Conservation (phyloP, 2,888 invertebrate species). For the Cartodere bifasciata region DNA sequence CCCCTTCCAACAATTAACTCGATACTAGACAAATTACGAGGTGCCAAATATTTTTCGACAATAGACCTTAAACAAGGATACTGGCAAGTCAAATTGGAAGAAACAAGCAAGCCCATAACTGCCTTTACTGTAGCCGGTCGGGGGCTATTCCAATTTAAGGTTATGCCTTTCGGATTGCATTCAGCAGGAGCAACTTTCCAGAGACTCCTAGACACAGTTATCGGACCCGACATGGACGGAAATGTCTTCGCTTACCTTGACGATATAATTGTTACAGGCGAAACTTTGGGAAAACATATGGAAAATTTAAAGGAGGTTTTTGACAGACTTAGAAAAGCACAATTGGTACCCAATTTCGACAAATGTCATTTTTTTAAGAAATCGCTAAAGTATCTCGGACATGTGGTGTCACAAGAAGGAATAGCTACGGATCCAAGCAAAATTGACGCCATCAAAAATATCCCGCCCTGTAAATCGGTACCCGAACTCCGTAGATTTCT, state of each 20-base stretch:
- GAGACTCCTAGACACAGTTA: too few relatives aligned
- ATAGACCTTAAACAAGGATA: constrained; percentile 17
- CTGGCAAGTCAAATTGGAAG: constrained; percentile 18
- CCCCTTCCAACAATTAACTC: constrained; percentile 18
- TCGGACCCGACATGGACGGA: too few relatives aligned
- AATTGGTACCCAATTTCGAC: constrained; percentile 9
- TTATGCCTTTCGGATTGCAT: constrained; percentile 17
- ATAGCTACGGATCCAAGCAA: constrained; percentile 6
- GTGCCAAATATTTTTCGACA: constrained; percentile 16
- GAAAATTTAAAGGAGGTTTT: constrained; percentile 9
- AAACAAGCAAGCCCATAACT: constrained; percentile 21
- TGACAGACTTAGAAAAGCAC: constrained; percentile 4
- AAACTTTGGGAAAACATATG: constrained; percentile 10
- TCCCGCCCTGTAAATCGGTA: too few relatives aligned
- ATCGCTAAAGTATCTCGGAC: constrained; percentile 9
- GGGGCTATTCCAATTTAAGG: constrained; percentile 20
- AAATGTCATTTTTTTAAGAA: constrained; percentile 11
- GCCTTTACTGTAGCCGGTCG: constrained; percentile 22
- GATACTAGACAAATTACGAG: constrained; percentile 16
- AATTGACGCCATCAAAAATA: too few relatives aligned
- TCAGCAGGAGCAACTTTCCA: too few relatives aligned
- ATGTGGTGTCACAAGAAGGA: constrained; percentile 8
- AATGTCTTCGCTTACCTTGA: too few relatives aligned
- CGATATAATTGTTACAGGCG: constrained; percentile 14
- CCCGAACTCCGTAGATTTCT: too few relatives aligned